These are phyloP conservation scores for Alethe castanea DNA, from an alignment of 2,113 vertebrate genomes.

Conservation along the genomic window DNA sequence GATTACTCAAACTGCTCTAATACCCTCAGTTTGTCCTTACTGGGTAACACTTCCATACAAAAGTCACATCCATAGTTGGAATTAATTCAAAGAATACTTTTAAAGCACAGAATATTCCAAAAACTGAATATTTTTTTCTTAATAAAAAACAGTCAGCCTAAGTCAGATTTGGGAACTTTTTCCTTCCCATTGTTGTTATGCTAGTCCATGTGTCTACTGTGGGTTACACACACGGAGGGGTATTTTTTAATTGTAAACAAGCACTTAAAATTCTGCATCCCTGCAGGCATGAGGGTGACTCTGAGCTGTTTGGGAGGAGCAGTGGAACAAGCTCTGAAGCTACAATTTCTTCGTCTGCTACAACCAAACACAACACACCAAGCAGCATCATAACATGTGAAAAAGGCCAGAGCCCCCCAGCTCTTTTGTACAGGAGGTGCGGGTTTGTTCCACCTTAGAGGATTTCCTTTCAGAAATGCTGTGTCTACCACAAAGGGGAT, in stretches of 20 bases:
- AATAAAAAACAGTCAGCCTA: background rate
- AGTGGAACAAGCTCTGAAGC: background rate
- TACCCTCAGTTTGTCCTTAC: background rate
- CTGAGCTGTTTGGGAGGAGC: background rate
- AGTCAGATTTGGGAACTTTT: background rate
- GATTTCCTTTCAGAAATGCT: background rate
- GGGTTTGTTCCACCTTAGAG: background rate
- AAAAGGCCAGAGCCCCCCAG: background rate
- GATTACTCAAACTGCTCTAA: background rate
- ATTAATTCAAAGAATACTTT: background rate
- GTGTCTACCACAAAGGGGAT: background rate
- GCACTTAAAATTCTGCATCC: background rate
- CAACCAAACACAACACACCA: background rate
- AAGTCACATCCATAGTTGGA: background rate
- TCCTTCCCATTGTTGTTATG: background rate
- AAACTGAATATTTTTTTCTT: background rate
- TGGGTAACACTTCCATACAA: fast-evolving
- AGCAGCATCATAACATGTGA: background rate
- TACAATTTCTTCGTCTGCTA: background rate
- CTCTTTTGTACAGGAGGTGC: background rate
- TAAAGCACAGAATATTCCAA: background rate
- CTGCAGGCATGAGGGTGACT: background rate
- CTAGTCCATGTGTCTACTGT: background rate
- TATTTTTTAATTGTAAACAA: background rate
- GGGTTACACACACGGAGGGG: fast-evolving